These are phyloP conservation scores for Tinea trinotella DNA, from an alignment of 2,888 invertebrate genomes.

Conservation along the genomic window DNA sequence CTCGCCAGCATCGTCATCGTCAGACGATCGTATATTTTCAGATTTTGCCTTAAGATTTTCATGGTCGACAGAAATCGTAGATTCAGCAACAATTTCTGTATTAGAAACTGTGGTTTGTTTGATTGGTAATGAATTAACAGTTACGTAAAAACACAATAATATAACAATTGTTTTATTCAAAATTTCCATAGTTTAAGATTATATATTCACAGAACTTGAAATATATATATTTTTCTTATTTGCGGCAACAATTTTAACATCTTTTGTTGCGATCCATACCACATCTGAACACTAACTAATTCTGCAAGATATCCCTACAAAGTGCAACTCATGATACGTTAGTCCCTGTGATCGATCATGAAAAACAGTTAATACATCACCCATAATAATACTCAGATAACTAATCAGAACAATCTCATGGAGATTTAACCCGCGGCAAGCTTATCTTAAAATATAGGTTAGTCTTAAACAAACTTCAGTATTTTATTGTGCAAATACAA, in stretches of 20 bases:
- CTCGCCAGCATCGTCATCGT: not conserved
- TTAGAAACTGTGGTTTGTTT: not conserved
- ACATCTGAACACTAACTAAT: conserved; percentile 7
- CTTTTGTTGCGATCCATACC: not conserved
- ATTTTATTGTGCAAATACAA: not conserved
- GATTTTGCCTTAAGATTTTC: not conserved
- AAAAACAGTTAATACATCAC: conserved; percentile 6
- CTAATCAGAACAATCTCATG: conserved; percentile 3
- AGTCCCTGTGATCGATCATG: conserved; percentile 7
- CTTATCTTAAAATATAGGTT: conserved; percentile 5
- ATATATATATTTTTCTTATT: not conserved
- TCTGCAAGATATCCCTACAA: not conserved
- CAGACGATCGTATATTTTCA: not conserved
- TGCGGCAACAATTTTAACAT: not conserved
- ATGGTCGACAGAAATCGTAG: not conserved
- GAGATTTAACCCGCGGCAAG: not conserved
- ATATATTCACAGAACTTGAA: not conserved
- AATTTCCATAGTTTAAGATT: not conserved
- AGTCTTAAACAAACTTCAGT: not conserved
- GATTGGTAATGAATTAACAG: not conserved
- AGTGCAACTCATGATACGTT: not conserved
- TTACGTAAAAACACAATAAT: not conserved
- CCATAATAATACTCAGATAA: conserved; percentile 1
- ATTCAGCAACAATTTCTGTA: too few species aligned
- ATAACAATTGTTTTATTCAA: conserved; percentile 3